A percentile compares a stretch with the other conserved stretches of the same genome.
These are phyloP conservation scores for Carduelis carduelis DNA, from an alignment of 2,797 vertebrate species.

Conservation along the genomic window DNA sequence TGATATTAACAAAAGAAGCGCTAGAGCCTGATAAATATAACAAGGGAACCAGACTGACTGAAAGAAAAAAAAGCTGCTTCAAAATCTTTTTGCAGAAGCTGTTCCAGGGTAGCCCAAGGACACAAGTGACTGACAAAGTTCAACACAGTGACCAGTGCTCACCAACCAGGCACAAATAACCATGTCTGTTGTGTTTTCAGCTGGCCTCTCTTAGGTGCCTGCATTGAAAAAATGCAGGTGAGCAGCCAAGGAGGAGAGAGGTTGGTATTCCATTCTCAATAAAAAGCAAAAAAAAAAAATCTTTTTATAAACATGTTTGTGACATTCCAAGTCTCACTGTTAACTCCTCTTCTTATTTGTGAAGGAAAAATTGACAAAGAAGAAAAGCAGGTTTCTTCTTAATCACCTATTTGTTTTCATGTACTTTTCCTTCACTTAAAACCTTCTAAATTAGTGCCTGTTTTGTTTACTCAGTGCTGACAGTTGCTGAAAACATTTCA, in stretches of 20 bases:
- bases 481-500: background rate
- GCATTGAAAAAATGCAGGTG: background rate
- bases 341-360: background rate
- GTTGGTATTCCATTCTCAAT: background rate
- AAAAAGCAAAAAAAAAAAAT: background rate
- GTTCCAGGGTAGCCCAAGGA: background rate
- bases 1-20: background rate
- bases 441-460: background rate
- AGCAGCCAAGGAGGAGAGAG: background rate
- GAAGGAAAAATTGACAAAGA: background rate
- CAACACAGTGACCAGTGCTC: background rate
- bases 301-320: background rate
- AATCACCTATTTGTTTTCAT: background rate
- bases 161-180: accelerated
- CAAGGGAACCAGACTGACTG: background rate
- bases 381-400: background rate
- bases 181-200: background rate
- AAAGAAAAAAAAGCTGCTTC: background rate
- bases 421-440: background rate
- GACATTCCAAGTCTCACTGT: background rate
- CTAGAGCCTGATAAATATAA: background rate
- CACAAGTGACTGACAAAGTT: background rate
- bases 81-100: background rate
- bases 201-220: background rate
- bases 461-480: background rate